phyloP scores from a whole-genome alignment of 2,113 vertebrate genomes.

The Lepidothrix coronata region DNA sequence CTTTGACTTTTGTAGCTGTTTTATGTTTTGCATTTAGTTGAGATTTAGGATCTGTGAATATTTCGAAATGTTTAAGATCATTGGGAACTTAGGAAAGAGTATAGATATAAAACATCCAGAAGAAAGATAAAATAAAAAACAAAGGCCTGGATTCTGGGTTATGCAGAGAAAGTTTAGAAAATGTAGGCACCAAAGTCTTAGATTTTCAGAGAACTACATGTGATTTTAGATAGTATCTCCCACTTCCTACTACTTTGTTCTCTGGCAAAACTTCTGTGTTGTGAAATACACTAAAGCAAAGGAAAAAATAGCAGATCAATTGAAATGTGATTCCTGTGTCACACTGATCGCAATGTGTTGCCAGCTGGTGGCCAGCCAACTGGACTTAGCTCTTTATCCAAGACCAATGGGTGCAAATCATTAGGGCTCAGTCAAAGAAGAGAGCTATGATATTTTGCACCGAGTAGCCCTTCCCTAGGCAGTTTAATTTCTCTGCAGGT shows the following conservation, averaged over 20 bases:
- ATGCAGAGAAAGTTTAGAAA: background rate
- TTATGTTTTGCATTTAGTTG: background rate
- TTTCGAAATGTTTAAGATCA: conserved; percentile 2
- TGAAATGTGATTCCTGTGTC: background rate
- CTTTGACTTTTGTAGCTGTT: background rate
- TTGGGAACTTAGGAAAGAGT: background rate
- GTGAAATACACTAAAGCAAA: background rate
- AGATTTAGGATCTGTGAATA: background rate
- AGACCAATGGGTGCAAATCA: background rate
- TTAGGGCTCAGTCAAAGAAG: background rate
- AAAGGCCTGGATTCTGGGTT: background rate
- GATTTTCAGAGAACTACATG: background rate
- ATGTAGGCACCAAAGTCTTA: background rate
- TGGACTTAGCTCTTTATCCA: background rate
- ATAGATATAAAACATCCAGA: background rate
- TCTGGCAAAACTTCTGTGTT: background rate
- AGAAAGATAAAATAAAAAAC: background rate
- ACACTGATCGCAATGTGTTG: background rate
- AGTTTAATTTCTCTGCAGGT: background rate
- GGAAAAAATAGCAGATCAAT: background rate
- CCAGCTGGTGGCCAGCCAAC: background rate
- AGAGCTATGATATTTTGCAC: background rate
- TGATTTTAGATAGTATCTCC: background rate
- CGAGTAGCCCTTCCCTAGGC: background rate
- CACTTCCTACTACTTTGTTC: background rate